Conservation (phyloP, 2,113 vertebrate species). For the Saguinus midas region DNA sequence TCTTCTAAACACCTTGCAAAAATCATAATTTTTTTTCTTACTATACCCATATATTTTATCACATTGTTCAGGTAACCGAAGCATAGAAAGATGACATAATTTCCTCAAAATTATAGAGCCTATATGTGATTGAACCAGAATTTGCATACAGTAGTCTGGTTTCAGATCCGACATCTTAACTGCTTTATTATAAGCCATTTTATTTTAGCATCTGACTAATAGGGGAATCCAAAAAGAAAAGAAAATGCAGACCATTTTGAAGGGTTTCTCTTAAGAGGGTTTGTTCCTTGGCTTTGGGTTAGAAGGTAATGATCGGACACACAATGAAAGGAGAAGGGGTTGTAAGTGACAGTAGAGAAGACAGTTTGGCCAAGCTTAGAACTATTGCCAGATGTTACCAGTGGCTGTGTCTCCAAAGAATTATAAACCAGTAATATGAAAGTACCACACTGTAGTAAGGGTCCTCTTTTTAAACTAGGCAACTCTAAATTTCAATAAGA, state of each 20-base stretch:
- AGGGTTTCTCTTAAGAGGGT: not conserved
- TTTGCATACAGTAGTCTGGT: not conserved
- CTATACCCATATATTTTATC: not conserved
- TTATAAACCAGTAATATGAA: not conserved
- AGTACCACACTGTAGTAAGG: not conserved
- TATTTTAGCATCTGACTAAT: not conserved
- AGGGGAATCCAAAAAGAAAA: not conserved
- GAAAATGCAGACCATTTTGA: not conserved
- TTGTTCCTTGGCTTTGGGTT: not conserved
- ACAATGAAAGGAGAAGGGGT: not conserved
- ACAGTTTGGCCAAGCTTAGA: not conserved
- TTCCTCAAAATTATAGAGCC: not conserved
- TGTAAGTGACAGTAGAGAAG: not conserved
- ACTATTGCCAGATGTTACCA: not conserved
- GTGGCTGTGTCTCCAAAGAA: not conserved
- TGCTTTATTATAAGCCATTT: not conserved
- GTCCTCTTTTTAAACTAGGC: not conserved
- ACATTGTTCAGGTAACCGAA: not conserved
- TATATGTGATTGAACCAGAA: not conserved
- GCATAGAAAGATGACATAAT: not conserved
- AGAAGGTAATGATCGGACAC: not conserved
- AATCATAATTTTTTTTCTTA: not conserved
- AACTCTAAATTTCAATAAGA: not conserved
- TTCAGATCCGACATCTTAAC: not conserved
- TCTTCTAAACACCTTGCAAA: not conserved